Conservation (phyloP, 1,140 invertebrate genomes). For the Macrobrachium rosenbergii region DNA sequence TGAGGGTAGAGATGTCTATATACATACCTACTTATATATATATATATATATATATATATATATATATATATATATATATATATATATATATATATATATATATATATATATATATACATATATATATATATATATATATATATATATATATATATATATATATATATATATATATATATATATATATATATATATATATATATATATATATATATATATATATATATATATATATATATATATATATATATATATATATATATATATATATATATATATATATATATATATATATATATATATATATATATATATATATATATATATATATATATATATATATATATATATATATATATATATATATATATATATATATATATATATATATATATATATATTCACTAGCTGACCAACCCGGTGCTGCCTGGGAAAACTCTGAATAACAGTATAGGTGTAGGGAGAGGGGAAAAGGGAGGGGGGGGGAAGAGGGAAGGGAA, state of each 20-base stretch:
- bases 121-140: background rate
- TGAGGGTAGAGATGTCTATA: too few relatives aligned
- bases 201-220: background rate
- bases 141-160: constrained; percentile 8
- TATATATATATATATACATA: too few relatives aligned
- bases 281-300: constrained; percentile 4
- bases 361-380: too few relatives aligned
- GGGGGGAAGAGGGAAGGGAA: too few relatives aligned
- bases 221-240: background rate
- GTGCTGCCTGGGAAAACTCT: too few relatives aligned
- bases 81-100: background rate
- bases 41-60: background rate
- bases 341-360: too few relatives aligned
- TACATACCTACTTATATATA: background rate
- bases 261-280: background rate
- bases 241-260: background rate
- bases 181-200: background rate
- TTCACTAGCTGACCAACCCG: too few relatives aligned
- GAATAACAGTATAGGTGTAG: too few relatives aligned
- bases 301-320: background rate
- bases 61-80: background rate
- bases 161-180: constrained; percentile 4
- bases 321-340: too few relatives aligned
- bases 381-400: too few relatives aligned
- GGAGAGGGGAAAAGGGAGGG: too few relatives aligned